Evolutionary conservation across 2,888 invertebrate genomes (phyloP), one percentile per base, ranked within the genome.

Genomic region (Catocala fraxini): DNA sequence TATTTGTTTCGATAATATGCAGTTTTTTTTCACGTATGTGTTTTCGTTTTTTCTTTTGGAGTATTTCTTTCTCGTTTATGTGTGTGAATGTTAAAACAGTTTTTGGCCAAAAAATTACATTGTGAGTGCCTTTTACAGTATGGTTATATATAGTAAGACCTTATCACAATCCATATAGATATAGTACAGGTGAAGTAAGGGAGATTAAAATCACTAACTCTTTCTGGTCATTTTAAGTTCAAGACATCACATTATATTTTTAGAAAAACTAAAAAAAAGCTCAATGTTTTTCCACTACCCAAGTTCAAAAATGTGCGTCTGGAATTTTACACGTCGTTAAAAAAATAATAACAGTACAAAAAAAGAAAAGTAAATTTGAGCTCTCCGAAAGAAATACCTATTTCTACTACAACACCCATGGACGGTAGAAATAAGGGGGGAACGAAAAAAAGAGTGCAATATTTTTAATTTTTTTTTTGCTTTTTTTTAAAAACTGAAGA

Each of bases 381-480:
- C 76, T 9, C 9, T 69, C 58, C 39, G 64, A 58, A 72, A 79
- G 71, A 71, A 67, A 62, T 64, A 78, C 69, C 81, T 83, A 86
- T 79, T 72, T 81, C 87, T 89, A 87, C 80, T 84, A 93, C 92
- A 89, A 93, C 92, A 93, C 80, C 85, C 77, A 92, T 93, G 93
- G 93, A 93, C 93, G 93, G 93, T 91, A 85, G 89, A 90, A 92
- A 90, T 71, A 75, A 77, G 73, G 68, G 75, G 75, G 73, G 53
- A 77, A 55, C 57, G 63, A 59, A 59, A 57, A 68, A 59, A 70
- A 70, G 71, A 65, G 73, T 69, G 63, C 71, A 59, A 49, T 65
- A 60, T 66, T 62, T 71, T 66, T 56, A 53, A n/a, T 33, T 45
- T 57, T 51, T 64, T 58, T 49, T 56, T 47, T 57, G 49, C 57